Evolutionary conservation across 2,797 vertebrate genomes (phyloP), one percentile per base, ranked within the genome.

Genomic region (Xyrichtys novacula): DNA sequence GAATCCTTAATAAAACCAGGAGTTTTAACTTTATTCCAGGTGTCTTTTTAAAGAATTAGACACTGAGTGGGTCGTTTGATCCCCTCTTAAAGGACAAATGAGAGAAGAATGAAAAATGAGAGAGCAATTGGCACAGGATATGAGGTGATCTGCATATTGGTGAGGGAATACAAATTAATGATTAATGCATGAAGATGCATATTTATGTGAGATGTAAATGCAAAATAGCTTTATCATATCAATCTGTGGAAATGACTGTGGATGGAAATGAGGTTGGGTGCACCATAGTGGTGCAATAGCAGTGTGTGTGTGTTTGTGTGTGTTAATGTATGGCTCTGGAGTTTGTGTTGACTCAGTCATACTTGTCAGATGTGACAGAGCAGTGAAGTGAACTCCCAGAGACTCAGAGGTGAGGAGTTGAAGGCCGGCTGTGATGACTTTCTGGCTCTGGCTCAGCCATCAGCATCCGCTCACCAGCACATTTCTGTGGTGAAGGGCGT

Each of bases 401-500:
- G 76, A 73, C 50, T 23, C 65, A 9, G 52, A 78, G 84, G 81
- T 81, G 88, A 89, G 69, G 29, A 85, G 88, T 85, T 86, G 85
- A 89, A 80, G 83, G 81, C 80, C 65, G 6, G 29, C 74, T 47
- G 53, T 57, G 71, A 79, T 76, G 78, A 81, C 66, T 84, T 66
- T 84, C 77, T 81, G 85, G 82, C 83, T 79, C 70, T 22, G 12
- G 16, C 80, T 83, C 78, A 78, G 77, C 55, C 78, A 60, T 85
- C 80, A 52, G 48, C 87, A 72, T 80, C 76, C 57, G 15, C 64
- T 78, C 82, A 66, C 43, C 47, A 42, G 36, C 68, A 61, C 70
- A 68, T 66, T 85, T 86, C 76, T 66, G 19, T 65, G 67, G 82
- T 84, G 87, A 90, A 90, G 81, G 83, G 76, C 72, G 60, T 69